Evolutionary conservation across 2,113 vertebrate species (phyloP).

Genomic region (Acanthisitta chloris): DNA sequence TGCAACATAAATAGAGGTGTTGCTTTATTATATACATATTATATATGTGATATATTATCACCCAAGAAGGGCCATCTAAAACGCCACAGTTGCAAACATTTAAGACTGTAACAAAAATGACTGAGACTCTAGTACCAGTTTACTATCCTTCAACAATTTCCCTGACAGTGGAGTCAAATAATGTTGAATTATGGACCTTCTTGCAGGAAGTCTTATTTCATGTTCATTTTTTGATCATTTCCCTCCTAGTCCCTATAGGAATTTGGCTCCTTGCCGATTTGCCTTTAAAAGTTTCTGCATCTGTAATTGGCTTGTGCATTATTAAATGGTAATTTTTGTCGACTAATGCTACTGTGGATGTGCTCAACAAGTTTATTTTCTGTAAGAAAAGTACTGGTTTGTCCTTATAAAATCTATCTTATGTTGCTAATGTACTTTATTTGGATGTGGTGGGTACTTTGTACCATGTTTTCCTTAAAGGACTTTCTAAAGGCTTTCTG

Average conservation of each 20-base stretch:
- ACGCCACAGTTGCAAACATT: conserved; percentile 71
- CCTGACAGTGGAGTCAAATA: conserved; percentile 78
- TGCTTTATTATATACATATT: conserved; percentile 54
- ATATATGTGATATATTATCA: conserved; percentile 57
- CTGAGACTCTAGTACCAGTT: conserved; percentile 69
- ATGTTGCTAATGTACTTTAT: conserved; percentile 47
- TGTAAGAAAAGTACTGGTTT: conserved; percentile 33
- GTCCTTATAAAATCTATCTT: conserved; percentile 53
- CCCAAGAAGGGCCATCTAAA: conserved; percentile 56
- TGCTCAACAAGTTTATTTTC: conserved; percentile 55
- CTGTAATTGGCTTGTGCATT: background rate
- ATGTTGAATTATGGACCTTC: conserved; percentile 78
- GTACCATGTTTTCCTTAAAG: background rate
- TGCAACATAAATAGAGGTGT: conserved; percentile 45
- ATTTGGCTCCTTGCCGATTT: conserved; percentile 59
- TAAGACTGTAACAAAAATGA: conserved; percentile 76
- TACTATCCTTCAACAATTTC: conserved; percentile 77
- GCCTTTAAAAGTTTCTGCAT: conserved; percentile 63
- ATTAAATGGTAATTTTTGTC: conserved; percentile 68
- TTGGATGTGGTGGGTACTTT: conserved; percentile 16
- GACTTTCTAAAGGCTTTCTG: background rate
- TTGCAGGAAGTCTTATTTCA: conserved; percentile 77
- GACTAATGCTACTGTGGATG: conserved; percentile 25
- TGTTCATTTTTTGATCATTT: conserved; percentile 76
- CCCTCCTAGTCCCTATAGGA: conserved; percentile 67